phyloP scores from a whole-genome alignment of 1,140 invertebrate species.

The Diabrotica virgifera region DNA sequence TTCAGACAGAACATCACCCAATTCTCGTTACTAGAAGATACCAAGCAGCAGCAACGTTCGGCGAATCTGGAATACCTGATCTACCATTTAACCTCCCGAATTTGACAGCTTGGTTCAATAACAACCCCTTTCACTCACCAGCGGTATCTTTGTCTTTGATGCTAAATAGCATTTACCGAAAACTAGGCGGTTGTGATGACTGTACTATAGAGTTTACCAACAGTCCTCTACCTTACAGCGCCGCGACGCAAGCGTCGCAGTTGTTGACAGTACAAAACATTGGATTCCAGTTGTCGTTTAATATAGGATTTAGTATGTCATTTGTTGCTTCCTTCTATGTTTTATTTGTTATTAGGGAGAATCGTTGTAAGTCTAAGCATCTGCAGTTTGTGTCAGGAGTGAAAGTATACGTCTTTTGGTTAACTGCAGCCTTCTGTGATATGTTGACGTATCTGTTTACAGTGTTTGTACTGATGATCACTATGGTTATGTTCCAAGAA shows the following conservation, averaged over 20 bases:
- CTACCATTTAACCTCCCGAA: constrained; percentile 15
- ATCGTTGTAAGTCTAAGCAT: constrained; percentile 59
- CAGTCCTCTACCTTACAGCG: constrained; percentile 62
- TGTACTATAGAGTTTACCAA: constrained; percentile 61
- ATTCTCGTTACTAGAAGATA: constrained; percentile 43
- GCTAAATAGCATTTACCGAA: constrained; percentile 35
- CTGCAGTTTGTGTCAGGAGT: constrained; percentile 74
- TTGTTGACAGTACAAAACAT: constrained; percentile 53
- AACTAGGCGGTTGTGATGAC: constrained; percentile 44
- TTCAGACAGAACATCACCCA: constrained; percentile 35
- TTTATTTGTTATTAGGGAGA: constrained; percentile 65
- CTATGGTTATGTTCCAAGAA: constrained; percentile 59
- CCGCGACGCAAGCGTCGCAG: constrained; percentile 46
- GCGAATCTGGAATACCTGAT: constrained; percentile 22
- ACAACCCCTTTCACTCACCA: constrained; percentile 67
- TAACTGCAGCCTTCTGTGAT: constrained; percentile 70
- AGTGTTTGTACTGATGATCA: constrained; percentile 51
- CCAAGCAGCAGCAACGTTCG: constrained; percentile 51
- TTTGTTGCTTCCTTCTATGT: constrained; percentile 75
- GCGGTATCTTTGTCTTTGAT: constrained; percentile 35
- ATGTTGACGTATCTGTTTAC: constrained; percentile 62
- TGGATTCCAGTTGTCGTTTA: constrained; percentile 63
- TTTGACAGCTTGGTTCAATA: constrained; percentile 58
- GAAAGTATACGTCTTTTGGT: constrained; percentile 68
- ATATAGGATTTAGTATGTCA: constrained; percentile 64